phyloP scores from a whole-genome alignment of 2,797 vertebrate species.

The Cebuella pygmaea region DNA sequence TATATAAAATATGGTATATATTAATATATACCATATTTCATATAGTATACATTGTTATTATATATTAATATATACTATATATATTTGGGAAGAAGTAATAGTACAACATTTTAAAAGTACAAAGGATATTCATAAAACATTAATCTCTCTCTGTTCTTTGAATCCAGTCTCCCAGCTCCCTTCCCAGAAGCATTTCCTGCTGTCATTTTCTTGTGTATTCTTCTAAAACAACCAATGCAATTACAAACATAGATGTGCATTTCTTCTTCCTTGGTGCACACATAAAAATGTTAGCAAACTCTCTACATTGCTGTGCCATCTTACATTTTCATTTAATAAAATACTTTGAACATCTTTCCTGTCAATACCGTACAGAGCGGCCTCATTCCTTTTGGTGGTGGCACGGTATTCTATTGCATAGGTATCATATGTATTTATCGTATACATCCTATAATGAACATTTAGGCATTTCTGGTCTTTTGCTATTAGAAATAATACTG shows the following conservation, averaged over 20 bases:
- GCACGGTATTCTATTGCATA: no score
- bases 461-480: not conserved
- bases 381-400: not conserved
- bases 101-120: not conserved
- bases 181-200: not conserved
- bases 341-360: not conserved
- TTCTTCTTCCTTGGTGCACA: not conserved
- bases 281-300: rapidly evolving
- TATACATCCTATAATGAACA: no score
- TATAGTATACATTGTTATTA: no score
- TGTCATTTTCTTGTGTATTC: not conserved
- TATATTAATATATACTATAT: not conserved
- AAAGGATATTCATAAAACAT: not conserved
- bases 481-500: not conserved
- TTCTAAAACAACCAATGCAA: not conserved
- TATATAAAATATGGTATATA: no score
- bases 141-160: not conserved
- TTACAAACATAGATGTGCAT: rapidly evolving
- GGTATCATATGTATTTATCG: not conserved
- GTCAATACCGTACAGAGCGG: not conserved
- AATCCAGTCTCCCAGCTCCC: not conserved
- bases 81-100: not conserved
- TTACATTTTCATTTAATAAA: not conserved
- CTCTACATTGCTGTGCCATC: not conserved
- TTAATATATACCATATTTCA: no score